Conservation (phyloP, 1,140 invertebrate species). For the Venturia canescens region DNA sequence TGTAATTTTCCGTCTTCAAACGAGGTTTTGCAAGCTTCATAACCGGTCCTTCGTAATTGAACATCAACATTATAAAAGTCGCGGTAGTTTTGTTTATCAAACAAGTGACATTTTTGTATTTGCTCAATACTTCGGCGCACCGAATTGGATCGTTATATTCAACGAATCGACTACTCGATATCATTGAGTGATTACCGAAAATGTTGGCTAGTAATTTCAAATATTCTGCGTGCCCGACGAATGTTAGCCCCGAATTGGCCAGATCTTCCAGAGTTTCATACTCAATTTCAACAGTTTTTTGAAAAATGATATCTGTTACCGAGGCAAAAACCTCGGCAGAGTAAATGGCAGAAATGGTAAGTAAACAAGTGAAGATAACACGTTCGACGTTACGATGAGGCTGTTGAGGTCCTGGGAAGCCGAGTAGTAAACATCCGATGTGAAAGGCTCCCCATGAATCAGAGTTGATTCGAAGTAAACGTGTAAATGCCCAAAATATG, state of each 20-base stretch:
- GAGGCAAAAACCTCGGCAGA: constrained; percentile 35
- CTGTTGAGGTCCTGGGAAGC: too few relatives aligned
- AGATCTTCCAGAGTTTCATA: constrained; percentile 39
- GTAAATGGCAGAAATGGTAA: constrained; percentile 40
- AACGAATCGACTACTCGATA: background rate
- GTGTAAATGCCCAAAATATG: too few relatives aligned
- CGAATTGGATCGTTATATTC: background rate
- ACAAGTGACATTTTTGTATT: constrained; percentile 45
- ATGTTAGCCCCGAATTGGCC: constrained; percentile 26
- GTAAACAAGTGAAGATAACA: background rate
- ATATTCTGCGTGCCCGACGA: too few relatives aligned
- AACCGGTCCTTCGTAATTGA: too few relatives aligned
- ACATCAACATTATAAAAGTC: too few relatives aligned
- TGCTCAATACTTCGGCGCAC: too few relatives aligned
- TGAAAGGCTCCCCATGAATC: too few relatives aligned
- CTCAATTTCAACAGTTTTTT: constrained; percentile 31
- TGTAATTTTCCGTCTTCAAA: constrained; percentile 43
- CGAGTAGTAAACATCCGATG: too few relatives aligned
- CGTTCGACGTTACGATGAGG: too few relatives aligned
- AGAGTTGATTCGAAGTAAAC: too few relatives aligned
- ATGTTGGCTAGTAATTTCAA: too few relatives aligned
- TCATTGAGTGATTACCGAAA: constrained; percentile 12
- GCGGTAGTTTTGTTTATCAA: constrained; percentile 15
- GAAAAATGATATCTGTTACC: constrained; percentile 24
- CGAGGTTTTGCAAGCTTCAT: constrained; percentile 41